Conservation (phyloP, 1,140 invertebrate species). For the Drosophila leontia region DNA sequence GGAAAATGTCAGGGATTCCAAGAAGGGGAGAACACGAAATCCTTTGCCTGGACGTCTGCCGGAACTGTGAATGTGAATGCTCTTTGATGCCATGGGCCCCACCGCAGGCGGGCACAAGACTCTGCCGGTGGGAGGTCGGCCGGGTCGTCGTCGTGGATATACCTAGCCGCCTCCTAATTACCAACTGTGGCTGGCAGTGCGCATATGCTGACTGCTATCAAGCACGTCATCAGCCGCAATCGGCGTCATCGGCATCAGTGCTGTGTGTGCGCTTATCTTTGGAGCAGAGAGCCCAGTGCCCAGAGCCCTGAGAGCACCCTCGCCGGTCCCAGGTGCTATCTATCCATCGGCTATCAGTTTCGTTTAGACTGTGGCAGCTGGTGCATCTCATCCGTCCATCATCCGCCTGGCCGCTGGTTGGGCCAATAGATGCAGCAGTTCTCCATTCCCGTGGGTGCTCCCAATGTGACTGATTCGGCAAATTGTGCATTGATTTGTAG, state of each 20-base stretch:
- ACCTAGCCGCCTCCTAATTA: slow-evolving; percentile 34
- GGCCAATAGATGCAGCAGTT: slow-evolving; percentile 27
- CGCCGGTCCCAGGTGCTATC: not conserved
- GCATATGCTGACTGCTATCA: slow-evolving; percentile 65
- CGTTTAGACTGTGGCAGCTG: slow-evolving; percentile 41
- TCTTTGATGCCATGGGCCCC: not conserved
- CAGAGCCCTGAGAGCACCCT: not conserved
- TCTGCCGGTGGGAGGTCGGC: slow-evolving; percentile 5
- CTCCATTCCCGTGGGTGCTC: slow-evolving; percentile 13
- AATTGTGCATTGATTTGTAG: slow-evolving; percentile 12
- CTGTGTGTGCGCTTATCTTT: slow-evolving; percentile 12
- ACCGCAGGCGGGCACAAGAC: not conserved
- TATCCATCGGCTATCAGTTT: slow-evolving; percentile 42
- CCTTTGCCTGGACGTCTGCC: no score
- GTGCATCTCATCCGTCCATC: slow-evolving; percentile 28
- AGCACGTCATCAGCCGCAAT: slow-evolving; percentile 69
- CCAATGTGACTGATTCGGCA: slow-evolving; percentile 6
- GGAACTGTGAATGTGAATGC: not conserved
- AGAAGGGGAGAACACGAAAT: not conserved
- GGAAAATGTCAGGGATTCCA: not conserved
- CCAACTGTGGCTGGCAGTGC: slow-evolving; percentile 32
- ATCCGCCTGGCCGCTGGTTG: slow-evolving; percentile 2
- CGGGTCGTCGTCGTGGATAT: slow-evolving; percentile 1
- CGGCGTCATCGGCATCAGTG: slow-evolving; percentile 49
- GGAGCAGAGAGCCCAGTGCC: not conserved